Evolutionary conservation across 1,140 invertebrate genomes (phyloP), one percentile per base, ranked within the genome.

Genomic region (Ostrea edulis): DNA sequence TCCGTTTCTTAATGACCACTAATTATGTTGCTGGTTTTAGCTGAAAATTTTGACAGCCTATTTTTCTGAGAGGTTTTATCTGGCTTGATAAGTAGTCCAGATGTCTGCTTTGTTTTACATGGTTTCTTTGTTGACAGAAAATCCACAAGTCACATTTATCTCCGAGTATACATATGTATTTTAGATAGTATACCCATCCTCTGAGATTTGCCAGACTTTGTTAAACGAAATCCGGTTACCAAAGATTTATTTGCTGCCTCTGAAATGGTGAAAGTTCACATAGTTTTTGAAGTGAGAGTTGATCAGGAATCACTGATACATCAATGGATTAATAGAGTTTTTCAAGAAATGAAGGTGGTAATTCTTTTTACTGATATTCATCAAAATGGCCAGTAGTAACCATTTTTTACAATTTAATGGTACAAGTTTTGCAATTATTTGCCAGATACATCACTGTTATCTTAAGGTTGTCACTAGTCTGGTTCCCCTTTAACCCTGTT

Each of bases 21-120:
- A 77, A 77, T 77, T 77, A 77, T 77, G 68, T 25, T 35, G 68
- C 68, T 77, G 68, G 68, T 29, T 29, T 77, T 12, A 77, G 68
- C 68, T 77, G 68, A 77, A 77, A 77, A 77, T 29, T 77, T 77
- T 77, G 68, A 77, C 68, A 77, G 68, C 68, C 68, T 29, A 77
- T 77, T 77, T 77, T 77, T 77, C 68, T 77, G 68, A 77, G 68
- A 77, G 68, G 68, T 25, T 25, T 77, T 77, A 77, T 77, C 68
- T 29, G 22, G 11, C 8, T 77, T 22, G 68, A 77, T 77, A 77
- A 77, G 68, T 77, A 77, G 68, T 14, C 68, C 68, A 77, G 68
- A 77, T 77, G 68, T 9, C 68, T 77, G 68, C 29, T 77, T 77
- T 77, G 68, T 77, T 77, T 77, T 77, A 77, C 68, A 12, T 25